Base-by-base conservation (phyloP, 2,113 vertebrate species). In the Lophius piscatorius region DNA sequence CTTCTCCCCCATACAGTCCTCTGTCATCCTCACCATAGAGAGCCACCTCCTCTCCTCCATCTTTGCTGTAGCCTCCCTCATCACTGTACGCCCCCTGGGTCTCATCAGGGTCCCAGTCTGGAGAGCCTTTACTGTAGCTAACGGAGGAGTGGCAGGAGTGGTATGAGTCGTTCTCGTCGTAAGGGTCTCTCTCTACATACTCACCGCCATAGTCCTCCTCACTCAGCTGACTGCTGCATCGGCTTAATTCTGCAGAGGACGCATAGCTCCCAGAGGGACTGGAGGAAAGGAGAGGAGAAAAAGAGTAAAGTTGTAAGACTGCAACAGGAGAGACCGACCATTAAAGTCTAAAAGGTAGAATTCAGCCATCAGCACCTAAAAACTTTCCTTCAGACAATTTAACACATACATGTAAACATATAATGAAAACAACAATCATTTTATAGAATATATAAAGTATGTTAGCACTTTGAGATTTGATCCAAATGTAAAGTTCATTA, bases 111-210 rank as follows among this genome's bases (percentile, higher is more conserved):
- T 95, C 96, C 96, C 95, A 99, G 80, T 86, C 94, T 0, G 95
- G 94, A 0, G 96, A 97, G 78, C 95, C 96, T 85, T 98, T 97
- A 74, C 78, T 94, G 84, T 93, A 98, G 90, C 96, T 96, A 49
- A 99, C 96, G 0, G 97, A 98, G 70, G 96, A 98, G 83, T 99
- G 96, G 87, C 97, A 99, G 57, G 97, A 98, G 87, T 98, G 97
- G 87, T 99, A 99, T 12, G 95, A 99, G 80, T 99, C 96, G 0
- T 93, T 92, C 62, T 99, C 97, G 0, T 95, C 94, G 0, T 97
- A 97, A 21, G 94, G 86, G 82, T 98, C 96, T 0, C 96, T 93
- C 86, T 95, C 93, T 0, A 91, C 90, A 0, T 98, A 91, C 29
- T 89, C 95, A 0, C 85, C 91, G 5, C 91, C 93, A 0, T 95